These are phyloP conservation scores for Asobara japonica DNA, from an alignment of 1,140 invertebrate species.

Conservation along the genomic window DNA sequence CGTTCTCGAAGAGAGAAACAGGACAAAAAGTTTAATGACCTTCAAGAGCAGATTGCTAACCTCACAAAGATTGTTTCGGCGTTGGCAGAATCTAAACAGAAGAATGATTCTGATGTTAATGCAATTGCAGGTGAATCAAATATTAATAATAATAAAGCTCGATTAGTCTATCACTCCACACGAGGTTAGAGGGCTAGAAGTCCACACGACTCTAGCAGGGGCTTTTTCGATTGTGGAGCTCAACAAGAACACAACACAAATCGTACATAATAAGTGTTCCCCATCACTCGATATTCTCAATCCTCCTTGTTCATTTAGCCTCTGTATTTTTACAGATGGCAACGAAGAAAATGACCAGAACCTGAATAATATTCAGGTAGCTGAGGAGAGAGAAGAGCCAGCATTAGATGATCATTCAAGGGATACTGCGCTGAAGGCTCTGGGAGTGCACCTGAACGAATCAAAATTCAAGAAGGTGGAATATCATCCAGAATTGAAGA, in stretches of 20 bases:
- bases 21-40: no score
- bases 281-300: not conserved
- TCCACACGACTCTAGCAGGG: conserved; percentile 22
- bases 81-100: no score
- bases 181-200: conserved; percentile 4
- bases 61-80: no score
- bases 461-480: not conserved
- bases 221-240: conserved; percentile 1
- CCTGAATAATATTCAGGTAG: no score
- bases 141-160: not conserved
- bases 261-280: conserved; percentile 20
- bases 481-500: conserved; percentile 3
- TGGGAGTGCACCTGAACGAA: not conserved
- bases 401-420: not conserved
- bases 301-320: not conserved
- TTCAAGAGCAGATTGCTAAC: no score
- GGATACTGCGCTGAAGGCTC: conserved; percentile 1
- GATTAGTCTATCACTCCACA: conserved; percentile 16
- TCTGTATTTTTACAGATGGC: no score
- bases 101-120: no score
- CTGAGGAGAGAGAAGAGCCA: not conserved
- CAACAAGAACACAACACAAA: conserved; percentile 2
- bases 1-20: no score
- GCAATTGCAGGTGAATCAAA: no score
- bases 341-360: no score